phyloP scores from a whole-genome alignment of 2,113 vertebrate genomes.

The Rhineura floridana region DNA sequence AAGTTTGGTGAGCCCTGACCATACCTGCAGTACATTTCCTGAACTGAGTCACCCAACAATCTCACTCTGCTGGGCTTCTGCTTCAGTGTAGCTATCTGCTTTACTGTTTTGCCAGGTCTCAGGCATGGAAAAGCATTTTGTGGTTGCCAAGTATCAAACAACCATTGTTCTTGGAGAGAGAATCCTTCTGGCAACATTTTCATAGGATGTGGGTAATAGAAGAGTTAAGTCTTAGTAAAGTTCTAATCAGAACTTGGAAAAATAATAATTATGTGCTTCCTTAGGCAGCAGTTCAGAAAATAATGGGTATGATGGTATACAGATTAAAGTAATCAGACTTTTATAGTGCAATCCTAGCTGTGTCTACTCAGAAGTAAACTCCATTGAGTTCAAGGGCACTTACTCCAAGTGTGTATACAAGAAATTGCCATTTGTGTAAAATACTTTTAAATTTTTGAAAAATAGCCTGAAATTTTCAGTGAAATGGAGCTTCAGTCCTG shows the following conservation, averaged over 20 bases:
- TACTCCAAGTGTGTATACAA: neutral
- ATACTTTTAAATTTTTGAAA: too few relatives aligned
- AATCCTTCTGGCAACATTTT: neutral
- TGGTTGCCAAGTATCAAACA: neutral
- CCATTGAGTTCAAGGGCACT: neutral
- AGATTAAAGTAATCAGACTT: slow-evolving; percentile 20
- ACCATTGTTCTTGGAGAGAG: neutral
- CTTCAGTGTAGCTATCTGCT: neutral
- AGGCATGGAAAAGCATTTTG: neutral
- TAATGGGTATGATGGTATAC: neutral
- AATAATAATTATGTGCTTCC: neutral
- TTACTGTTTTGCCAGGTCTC: too few relatives aligned
- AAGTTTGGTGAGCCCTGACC: neutral
- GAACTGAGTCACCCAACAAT: neutral
- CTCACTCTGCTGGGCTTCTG: neutral
- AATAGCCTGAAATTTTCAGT: neutral
- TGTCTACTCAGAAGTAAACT: neutral
- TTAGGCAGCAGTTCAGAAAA: slow-evolving; percentile 3
- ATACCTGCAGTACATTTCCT: neutral
- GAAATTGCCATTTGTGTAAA: too few relatives aligned
- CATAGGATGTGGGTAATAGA: neutral
- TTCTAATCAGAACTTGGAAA: neutral
- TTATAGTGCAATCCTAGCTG: neutral
- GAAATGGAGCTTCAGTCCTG: neutral
- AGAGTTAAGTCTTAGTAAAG: neutral